These are phyloP conservation scores for Melieria crassipennis DNA, from an alignment of 2,888 invertebrate genomes.

Conservation along the genomic window DNA sequence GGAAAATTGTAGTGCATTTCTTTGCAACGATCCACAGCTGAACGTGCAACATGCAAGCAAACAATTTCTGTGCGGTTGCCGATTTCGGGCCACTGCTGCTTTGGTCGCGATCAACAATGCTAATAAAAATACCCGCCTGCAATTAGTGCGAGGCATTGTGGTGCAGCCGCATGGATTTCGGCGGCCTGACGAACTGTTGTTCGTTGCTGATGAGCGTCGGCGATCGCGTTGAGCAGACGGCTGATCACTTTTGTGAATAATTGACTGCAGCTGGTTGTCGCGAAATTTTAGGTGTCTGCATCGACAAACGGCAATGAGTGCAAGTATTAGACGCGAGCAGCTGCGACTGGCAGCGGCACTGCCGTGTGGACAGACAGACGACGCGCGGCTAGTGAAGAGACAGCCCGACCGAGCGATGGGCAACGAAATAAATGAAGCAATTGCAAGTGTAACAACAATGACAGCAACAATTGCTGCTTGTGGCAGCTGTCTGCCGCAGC, in stretches of 20 bases:
- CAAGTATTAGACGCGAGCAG: no score
- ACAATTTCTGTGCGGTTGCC: no score
- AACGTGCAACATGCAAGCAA: no score
- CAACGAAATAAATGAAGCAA: constrained; percentile 29
- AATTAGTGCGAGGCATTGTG: no score
- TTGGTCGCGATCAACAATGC: no score
- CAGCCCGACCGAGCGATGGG: neutral
- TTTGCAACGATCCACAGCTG: no score
- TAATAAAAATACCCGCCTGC: neutral
- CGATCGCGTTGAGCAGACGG: constrained; percentile 1
- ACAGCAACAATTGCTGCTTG: constrained; percentile 38
- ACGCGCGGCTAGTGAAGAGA: neutral
- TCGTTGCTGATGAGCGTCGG: constrained; percentile 24
- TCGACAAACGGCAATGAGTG: neutral
- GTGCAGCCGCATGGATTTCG: neutral
- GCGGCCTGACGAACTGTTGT: constrained; percentile 33
- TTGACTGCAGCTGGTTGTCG: constrained; percentile 63
- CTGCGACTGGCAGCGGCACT: no score
- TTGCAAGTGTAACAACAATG: constrained; percentile 31
- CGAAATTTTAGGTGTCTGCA: constrained; percentile 58
- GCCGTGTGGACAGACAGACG: no score
- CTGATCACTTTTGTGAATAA: constrained; percentile 57
- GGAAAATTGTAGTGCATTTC: no score
- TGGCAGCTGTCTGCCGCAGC: constrained; percentile 30
- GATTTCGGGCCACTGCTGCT: no score